Conservation (phyloP, 2,797 vertebrate species). For the Lutra lutra region DNA sequence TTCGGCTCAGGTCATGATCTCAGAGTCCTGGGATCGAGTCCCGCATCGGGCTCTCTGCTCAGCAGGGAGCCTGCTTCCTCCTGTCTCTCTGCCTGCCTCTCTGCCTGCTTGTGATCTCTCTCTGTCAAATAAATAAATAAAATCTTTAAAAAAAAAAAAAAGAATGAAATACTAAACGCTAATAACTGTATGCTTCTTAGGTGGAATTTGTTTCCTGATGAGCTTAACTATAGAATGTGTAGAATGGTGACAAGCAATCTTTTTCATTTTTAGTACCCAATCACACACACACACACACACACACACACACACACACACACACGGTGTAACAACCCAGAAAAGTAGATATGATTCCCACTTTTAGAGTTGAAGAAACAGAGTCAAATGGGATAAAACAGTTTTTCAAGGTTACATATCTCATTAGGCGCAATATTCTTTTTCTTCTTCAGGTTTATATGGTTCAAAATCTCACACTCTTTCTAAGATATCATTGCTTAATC, state of each 20-base stretch:
- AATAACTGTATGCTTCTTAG: not conserved
- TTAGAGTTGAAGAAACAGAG: not conserved
- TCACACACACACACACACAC: not conserved
- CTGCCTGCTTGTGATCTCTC: no score
- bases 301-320: not conserved
- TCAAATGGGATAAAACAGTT: not conserved
- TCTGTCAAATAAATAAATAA: no score
- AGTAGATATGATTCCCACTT: not conserved
- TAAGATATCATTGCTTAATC: not conserved
- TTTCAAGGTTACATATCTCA: not conserved
- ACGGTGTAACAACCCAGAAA: not conserved
- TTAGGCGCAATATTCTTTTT: not conserved
- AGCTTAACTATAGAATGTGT: not conserved
- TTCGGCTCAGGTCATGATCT: no score
- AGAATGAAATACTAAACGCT: not conserved
- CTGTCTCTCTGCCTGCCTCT: no score
- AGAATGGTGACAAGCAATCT: not conserved
- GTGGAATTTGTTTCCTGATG: not conserved
- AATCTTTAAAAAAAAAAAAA: no score
- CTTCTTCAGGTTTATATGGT: not conserved
- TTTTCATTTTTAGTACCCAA: not conserved
- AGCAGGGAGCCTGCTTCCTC: no score
- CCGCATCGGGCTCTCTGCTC: no score
- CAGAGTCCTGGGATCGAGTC: no score
- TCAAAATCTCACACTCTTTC: not conserved